Base-by-base conservation (phyloP, 2,113 vertebrate genomes). In the Cisticola juncidis region DNA sequence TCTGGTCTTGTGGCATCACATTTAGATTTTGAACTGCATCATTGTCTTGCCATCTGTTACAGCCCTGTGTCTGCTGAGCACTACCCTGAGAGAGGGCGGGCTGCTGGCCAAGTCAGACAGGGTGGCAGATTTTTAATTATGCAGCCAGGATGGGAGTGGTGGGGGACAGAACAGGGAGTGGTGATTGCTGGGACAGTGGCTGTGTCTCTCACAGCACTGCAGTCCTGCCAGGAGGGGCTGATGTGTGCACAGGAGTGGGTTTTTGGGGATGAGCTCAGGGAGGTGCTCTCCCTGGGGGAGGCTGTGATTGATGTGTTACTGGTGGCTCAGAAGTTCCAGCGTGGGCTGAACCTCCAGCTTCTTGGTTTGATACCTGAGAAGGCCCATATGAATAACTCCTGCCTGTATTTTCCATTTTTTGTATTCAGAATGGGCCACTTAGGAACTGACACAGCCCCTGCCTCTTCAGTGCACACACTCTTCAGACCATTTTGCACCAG, bases 91-190 rank as follows among this genome's bases (percentile, higher is more conserved):
- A 73, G 31, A 47, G 38, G 47, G 57, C 53, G 42, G 20, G 2
- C 42, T 50, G 38, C 69, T 51, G 25, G 72, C 89, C 69, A 53
- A 90, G 51, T 24, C 40, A 33, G 80, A 57, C 72, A 71, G 69
- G 76, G 86, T 81, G 87, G 48, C 88, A 96, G 94, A 83, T 94
- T 95, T 96, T 94, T 93, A 94, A 96, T 97, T 90, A 91, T 33
- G 36, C 48, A 48, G 76, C 23, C 90, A 93, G 91, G 68, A 90
- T 88, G 54, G 90, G 79, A 92, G 81, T 88, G 71, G 56, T 85
- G 76, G 58, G 81, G 62, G 40, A 70, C 64, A 57, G 88, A 83
- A 8, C 66, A 85, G 81, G 45, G 87, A 96, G 81, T 24, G 64
- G 31, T 57, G 65, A 24, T 60, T 83, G 76, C 80, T 86, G 0